Base-by-base conservation (phyloP, 1,140 invertebrate genomes). In the Acyrthosiphon pisum region DNA sequence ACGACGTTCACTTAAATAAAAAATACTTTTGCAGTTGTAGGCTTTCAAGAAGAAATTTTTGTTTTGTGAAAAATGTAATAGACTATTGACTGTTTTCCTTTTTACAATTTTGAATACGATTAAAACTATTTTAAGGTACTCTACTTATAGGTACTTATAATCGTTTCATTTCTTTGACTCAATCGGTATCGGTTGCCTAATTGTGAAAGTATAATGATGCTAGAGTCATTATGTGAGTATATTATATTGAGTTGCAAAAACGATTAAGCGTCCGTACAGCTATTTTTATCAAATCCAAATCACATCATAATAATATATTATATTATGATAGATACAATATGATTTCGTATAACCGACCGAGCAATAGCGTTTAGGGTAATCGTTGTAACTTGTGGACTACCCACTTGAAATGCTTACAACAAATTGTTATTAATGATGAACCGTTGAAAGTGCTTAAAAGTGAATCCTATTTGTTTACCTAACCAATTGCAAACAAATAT, bases 181-280 rank as follows among this genome's bases (percentile, higher is more conserved):
- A 14, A 56, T 41, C 9, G 35, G 88, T 90, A 90, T 88, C 18
- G 46, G 50, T 90, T 90, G 50, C 88, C 30, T 30, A 90, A 90
- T 56, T 56, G 88, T 90, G 88, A 90, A 90, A 90, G 88, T 90
- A 14, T 41, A 37, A 90, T 56, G 41, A 26, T 50, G 7, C 35
- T 48, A 20, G 37, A 50, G 20, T 50, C 30, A 50, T 88, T 50
- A 88, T 89, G 37, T 56, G n/a, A 2, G 20, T 0, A 0, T 76
- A 76, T 11, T 88, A 88, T 26, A 53, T 56, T 37, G 88, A 37
- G 22, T 53, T 48, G 8, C 48, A 90, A 90, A 90, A 90, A 89
- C 87, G 48, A 90, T 90, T 87, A 48, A 87, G 23, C 44, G 30
- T n/a, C 60, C n/a, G 30, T 87, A 48, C 3, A n/a, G 44, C 46